These are phyloP conservation scores for Micrasema longulum DNA, from an alignment of 1,140 invertebrate genomes.

Conservation along the genomic window DNA sequence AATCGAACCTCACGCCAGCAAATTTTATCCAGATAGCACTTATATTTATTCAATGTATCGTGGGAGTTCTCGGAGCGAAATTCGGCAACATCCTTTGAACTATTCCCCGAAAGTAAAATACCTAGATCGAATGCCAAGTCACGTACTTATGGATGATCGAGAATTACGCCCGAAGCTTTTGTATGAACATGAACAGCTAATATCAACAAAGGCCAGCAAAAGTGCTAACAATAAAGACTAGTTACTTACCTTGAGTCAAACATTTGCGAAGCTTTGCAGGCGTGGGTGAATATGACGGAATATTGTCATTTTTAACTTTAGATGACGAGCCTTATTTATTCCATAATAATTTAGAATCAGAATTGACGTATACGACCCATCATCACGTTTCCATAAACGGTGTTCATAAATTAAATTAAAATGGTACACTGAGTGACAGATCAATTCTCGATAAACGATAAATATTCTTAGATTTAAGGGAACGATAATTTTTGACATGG, in stretches of 20 bases:
- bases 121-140: constrained; percentile 38
- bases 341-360: not conserved
- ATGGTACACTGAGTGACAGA: too few relatives aligned
- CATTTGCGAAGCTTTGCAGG: not conserved
- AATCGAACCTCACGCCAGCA: constrained; percentile 16
- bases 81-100: constrained; percentile 21
- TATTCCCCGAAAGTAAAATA: constrained; percentile 22
- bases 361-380: too few relatives aligned
- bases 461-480: too few relatives aligned
- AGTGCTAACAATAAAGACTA: constrained; percentile 45
- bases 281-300: constrained; percentile 14
- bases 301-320: constrained; percentile 20
- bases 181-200: constrained; percentile 20
- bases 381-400: too few relatives aligned
- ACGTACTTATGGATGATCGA: constrained; percentile 39
- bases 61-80: constrained; percentile 22
- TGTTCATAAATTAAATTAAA: too few relatives aligned
- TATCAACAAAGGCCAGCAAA: constrained; percentile 26
- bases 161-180: constrained; percentile 32
- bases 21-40: constrained; percentile 3
- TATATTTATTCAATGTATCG: constrained; percentile 12
- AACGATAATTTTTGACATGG: too few relatives aligned
- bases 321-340: not conserved
- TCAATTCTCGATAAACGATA: too few relatives aligned
- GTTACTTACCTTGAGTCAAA: constrained; percentile 49